phyloP scores from a whole-genome alignment of 2,797 vertebrate species.

The Epinephelus awoara region DNA sequence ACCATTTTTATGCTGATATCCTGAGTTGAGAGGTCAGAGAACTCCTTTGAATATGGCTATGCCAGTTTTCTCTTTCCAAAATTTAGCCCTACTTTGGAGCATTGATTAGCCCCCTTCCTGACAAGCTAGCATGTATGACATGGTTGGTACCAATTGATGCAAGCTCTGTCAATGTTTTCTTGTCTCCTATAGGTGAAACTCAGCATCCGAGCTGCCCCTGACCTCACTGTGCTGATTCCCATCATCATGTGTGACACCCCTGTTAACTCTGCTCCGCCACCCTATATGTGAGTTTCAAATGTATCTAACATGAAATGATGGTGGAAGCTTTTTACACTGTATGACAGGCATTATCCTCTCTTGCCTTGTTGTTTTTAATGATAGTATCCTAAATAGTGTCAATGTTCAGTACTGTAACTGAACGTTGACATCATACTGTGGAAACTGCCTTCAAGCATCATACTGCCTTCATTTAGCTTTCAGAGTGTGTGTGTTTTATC shows the following conservation, averaged over 20 bases:
- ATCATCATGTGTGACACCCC: constrained; percentile 59
- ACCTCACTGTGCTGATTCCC: constrained; percentile 64
- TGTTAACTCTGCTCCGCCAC: not conserved
- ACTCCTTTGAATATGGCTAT: too few relatives aligned
- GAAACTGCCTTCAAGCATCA: not conserved
- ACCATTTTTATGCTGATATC: too few relatives aligned
- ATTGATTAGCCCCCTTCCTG: too few relatives aligned
- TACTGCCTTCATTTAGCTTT: not conserved
- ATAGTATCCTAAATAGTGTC: not conserved
- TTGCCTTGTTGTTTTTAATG: not conserved
- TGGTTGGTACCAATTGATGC: too few relatives aligned
- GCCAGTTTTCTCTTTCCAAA: too few relatives aligned
- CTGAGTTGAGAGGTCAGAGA: too few relatives aligned
- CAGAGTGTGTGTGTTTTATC: not conserved
- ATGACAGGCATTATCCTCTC: not conserved
- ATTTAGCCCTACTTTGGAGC: too few relatives aligned
- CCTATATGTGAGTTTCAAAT: constrained; percentile 25
- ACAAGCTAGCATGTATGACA: too few relatives aligned
- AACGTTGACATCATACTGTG: not conserved
- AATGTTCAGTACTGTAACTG: not conserved
- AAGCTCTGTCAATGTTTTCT: constrained; percentile 1
- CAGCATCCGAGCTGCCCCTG: not conserved
- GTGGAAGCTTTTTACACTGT: not conserved
- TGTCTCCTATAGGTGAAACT: constrained; percentile 56
- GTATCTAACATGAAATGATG: not conserved